Evolutionary conservation across 1,140 invertebrate species (phyloP).

Genomic region (Drosophila nigrodunni): DNA sequence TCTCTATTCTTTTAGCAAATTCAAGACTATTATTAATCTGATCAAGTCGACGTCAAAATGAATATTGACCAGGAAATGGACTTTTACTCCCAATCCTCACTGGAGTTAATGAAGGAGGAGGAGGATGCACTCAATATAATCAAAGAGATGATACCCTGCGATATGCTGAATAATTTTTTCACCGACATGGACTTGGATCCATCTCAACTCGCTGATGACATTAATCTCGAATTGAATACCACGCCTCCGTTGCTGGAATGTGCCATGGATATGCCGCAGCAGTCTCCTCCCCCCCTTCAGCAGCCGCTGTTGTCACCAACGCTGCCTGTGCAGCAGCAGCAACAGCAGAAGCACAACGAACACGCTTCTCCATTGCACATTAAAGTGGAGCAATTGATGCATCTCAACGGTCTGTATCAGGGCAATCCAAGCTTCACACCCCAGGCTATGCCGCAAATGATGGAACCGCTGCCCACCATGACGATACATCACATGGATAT

Average conservation of each 20-base stretch:
- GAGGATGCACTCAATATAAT: conserved; percentile 77
- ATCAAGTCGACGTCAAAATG: conserved; percentile 18
- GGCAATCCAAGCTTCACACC: conserved; percentile 44
- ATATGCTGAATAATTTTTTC: conserved; percentile 74
- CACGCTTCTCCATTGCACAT: conserved; percentile 61
- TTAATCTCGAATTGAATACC: conserved; percentile 45
- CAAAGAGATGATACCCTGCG: conserved; percentile 73
- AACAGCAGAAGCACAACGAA: conserved; percentile 43
- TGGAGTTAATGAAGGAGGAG: conserved; percentile 70
- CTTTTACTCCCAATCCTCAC: conserved; percentile 39
- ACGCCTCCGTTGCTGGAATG: conserved; percentile 28
- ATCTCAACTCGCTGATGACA: conserved; percentile 48
- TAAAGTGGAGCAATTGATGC: conserved; percentile 60
- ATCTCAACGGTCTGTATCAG: conserved; percentile 20
- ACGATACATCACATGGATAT: conserved; percentile 72
- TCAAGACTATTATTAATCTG: conserved; percentile 18
- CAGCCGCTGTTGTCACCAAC: conserved; percentile 19
- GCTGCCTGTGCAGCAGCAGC: conserved; percentile 25
- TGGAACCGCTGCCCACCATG: conserved; percentile 59
- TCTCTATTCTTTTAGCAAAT: conserved; percentile 36
- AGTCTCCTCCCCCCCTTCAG: neutral
- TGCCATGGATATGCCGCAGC: conserved; percentile 35
- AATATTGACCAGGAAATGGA: conserved; percentile 47
- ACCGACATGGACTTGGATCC: conserved; percentile 70
- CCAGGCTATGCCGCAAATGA: conserved; percentile 35